These are phyloP conservation scores for Myotis daubentonii DNA, from an alignment of 2,797 vertebrate species.

Conservation along the genomic window DNA sequence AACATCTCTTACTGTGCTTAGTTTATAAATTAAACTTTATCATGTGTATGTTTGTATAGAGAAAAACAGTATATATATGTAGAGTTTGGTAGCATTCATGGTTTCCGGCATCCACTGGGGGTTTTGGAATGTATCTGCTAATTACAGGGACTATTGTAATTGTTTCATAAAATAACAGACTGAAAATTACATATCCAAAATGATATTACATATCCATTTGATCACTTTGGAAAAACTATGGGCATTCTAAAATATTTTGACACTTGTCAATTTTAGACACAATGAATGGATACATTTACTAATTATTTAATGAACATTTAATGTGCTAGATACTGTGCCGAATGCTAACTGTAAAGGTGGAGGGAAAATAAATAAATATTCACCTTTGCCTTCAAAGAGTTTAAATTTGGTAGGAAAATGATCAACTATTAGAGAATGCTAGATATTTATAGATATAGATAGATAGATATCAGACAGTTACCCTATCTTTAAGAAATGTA, in stretches of 20 bases:
- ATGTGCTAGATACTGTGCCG: neutral
- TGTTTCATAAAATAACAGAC: slow-evolving; percentile 9
- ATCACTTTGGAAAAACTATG: slow-evolving; percentile 32
- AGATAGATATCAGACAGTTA: neutral
- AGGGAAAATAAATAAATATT: neutral
- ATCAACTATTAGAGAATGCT: neutral
- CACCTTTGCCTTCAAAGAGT: slow-evolving; percentile 48
- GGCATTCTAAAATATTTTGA: slow-evolving; percentile 43
- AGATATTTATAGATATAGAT: neutral
- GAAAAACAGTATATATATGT: neutral
- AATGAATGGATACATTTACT: neutral
- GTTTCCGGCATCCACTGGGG: neutral
- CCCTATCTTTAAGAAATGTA: slow-evolving; percentile 11
- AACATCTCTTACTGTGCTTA: neutral
- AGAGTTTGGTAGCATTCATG: neutral
- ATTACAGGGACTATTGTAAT: neutral
- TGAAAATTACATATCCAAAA: slow-evolving; percentile 8
- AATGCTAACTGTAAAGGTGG: neutral
- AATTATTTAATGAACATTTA: neutral
- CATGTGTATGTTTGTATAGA: neutral
- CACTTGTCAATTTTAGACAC: slow-evolving; percentile 4
- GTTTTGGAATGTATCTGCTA: neutral
- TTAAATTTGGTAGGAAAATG: slow-evolving; percentile 43
- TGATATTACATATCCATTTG: neutral
- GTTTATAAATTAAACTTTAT: neutral